Evolutionary conservation across 1,140 invertebrate species (phyloP).

Genomic region (Trichogramma pretiosum): DNA sequence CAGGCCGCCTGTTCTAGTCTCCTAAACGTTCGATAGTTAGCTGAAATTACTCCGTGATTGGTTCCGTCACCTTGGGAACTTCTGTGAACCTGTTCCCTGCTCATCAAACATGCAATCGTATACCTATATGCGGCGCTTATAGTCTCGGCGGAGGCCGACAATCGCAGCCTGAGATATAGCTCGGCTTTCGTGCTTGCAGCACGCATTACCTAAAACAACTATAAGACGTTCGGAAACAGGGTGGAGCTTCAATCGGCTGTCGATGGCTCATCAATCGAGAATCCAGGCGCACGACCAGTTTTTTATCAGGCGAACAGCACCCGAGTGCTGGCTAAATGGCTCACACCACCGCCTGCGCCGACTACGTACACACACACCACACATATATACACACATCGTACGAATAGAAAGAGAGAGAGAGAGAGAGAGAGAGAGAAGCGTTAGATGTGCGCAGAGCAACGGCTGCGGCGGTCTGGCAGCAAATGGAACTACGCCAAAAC

Average conservation of each 20-base stretch:
- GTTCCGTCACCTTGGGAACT: too few species aligned
- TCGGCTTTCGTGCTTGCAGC: too few species aligned
- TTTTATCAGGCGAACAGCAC: constrained; percentile 38
- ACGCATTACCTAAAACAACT: too few species aligned
- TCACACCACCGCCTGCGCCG: neutral
- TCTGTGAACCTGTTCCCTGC: too few species aligned
- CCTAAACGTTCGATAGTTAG: constrained; percentile 13
- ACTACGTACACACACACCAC: too few species aligned
- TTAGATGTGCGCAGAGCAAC: constrained; percentile 17
- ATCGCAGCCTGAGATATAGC: too few species aligned
- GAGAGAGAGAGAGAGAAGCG: neutral
- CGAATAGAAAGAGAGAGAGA: too few species aligned
- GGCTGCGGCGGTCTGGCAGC: neutral
- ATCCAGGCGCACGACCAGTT: constrained; percentile 45
- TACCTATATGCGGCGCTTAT: too few species aligned
- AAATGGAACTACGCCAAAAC: constrained; percentile 22
- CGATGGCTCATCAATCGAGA: constrained; percentile 45
- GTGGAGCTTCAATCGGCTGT: constrained; percentile 32
- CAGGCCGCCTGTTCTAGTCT: constrained; percentile 10
- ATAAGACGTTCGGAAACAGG: too few species aligned
- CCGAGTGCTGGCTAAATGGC: constrained; percentile 1
- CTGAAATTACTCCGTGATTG: constrained; percentile 12
- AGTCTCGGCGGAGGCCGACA: too few species aligned
- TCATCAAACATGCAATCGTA: too few species aligned
- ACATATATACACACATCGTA: too few species aligned